phyloP scores from a whole-genome alignment of 92 coral and sea anemone species.

The Desmophyllum pertusum region DNA sequence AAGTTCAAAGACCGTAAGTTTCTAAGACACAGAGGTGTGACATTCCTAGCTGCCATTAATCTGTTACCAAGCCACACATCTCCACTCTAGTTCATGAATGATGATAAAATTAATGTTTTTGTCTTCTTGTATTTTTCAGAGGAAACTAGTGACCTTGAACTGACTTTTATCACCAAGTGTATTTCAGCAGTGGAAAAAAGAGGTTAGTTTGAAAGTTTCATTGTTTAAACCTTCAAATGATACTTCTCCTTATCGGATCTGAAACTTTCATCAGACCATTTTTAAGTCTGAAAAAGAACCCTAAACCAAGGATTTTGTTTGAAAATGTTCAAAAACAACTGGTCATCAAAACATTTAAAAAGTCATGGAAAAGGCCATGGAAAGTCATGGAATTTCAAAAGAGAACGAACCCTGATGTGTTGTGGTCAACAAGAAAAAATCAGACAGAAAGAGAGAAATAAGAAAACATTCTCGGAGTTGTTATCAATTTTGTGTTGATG shows the following conservation, averaged over 20 bases:
- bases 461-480: not conserved
- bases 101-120: not conserved
- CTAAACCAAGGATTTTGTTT: too few relatives aligned
- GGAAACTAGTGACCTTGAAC: conserved; percentile 75
- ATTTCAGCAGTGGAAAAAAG: conserved; percentile 91
- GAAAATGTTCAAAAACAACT: too few relatives aligned
- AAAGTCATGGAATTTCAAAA: too few relatives aligned
- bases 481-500: not conserved
- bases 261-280: not conserved
- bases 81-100: not conserved
- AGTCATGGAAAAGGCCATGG: too few relatives aligned
- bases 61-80: not conserved
- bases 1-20: conserved; percentile 63
- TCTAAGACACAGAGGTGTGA: too few relatives aligned
- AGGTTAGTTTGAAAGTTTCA: conserved; percentile 55
- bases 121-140: conserved; percentile 45
- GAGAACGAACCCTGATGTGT: too few relatives aligned
- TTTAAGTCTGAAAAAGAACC: too few relatives aligned
- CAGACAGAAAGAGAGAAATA: not conserved
- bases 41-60: not conserved
- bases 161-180: conserved; percentile 79
- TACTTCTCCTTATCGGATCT: too few relatives aligned
- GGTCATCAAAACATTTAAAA: too few relatives aligned
- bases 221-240: not conserved
- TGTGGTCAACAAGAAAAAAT: not conserved